Base-by-base conservation (phyloP, 2,888 invertebrate species). In the Leptinotarsa tumamoca region DNA sequence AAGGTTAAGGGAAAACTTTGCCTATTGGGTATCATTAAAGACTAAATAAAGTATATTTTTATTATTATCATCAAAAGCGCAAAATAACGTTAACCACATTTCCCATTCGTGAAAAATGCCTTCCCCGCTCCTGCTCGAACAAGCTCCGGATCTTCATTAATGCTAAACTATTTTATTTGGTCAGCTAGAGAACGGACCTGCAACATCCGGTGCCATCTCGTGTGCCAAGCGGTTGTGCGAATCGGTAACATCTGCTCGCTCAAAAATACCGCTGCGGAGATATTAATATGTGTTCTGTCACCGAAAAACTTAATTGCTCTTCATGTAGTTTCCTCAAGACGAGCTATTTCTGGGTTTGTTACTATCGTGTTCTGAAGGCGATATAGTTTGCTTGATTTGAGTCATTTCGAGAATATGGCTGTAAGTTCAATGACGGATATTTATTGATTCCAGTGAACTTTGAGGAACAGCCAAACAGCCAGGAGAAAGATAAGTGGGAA, bases 101-200 rank as follows among this genome's bases (percentile, higher is more conserved):
- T 58, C 58, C 23, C 14, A 1, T 21, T 23, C 15, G 3, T 23
- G 4, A 7, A 43, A 5, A 63, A 43, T 15, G 5, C 15, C 15
- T 33, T 33, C 43, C 7, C 33, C 27, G 33, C 63, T 33, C n/a
- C 63, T 17, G 63, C 1, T n/a, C 4, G 33, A 27, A 17, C 63
- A 17, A 17, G 4, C 43, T 56, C 56, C 51, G 49, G 68, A 68
- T 76, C 81, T 81, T 78, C 79, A 81, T 81, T 81, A 81, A 79
- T 78, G 74, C 74, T 66, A 71, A 78, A 80, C 78, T 78, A 76
- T 80, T 81, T 80, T 80, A 79, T 81, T 80, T 78, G 79, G 81
- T 81, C 78, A 79, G 77, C 77, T 74, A 75, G 77, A 78, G 73
- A 80, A 78, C 75, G 81, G 79, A 80, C 79, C 78, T 73, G 79